Conservation (phyloP, 2,113 vertebrate genomes). For the Cricetomys ansorgei region DNA sequence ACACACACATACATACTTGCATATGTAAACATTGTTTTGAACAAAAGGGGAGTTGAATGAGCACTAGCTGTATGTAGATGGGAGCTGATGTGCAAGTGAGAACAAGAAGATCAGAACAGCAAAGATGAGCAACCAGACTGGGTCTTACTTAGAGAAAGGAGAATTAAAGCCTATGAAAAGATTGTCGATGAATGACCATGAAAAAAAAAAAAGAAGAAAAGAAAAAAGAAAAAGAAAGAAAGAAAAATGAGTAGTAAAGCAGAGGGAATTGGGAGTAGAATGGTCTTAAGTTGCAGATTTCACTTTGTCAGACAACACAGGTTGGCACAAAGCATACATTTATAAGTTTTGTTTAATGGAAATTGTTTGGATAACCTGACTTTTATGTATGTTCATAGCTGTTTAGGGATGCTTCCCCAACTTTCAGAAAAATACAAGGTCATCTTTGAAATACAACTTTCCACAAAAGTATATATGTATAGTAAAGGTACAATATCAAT, state of each 20-base stretch:
- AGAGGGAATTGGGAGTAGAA: not conserved
- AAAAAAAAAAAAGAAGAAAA: not conserved
- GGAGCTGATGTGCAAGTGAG: not conserved
- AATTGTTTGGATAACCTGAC: conserved; percentile 38
- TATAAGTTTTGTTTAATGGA: conserved; percentile 9
- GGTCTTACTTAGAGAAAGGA: not conserved
- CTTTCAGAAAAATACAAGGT: not conserved
- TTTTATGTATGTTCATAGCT: not conserved
- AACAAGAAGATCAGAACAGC: not conserved
- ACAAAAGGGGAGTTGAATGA: not conserved
- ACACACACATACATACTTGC: too few relatives aligned
- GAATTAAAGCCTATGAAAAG: not conserved
- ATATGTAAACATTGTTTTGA: not conserved
- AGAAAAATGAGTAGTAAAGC: too few relatives aligned
- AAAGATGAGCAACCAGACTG: not conserved
- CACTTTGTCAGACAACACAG: conserved; percentile 20
- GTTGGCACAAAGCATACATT: not conserved
- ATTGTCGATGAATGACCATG: not conserved
- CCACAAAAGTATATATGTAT: not conserved
- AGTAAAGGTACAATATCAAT: too few relatives aligned
- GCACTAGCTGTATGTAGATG: not conserved
- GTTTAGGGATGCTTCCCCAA: not conserved
- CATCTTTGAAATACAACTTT: conserved; percentile 1
- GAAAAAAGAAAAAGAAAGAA: too few relatives aligned
- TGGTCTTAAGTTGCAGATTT: not conserved